Evolutionary conservation across 2,888 invertebrate species (phyloP), one percentile per base, ranked within the genome.

Genomic region (Gymnocheta viridis): DNA sequence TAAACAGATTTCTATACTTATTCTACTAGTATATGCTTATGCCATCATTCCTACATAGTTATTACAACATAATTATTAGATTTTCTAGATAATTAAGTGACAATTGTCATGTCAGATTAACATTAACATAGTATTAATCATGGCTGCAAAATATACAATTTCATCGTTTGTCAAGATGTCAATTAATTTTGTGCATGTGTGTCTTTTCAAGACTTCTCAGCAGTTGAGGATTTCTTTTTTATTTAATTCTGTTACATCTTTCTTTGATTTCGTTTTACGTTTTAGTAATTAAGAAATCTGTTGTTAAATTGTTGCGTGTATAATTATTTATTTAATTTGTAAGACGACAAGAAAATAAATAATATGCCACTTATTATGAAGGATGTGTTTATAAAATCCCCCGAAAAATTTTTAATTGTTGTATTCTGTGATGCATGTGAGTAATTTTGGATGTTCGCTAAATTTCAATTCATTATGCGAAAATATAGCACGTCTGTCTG

Each of bases 101-200:
- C 87, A 87, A 87, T 86, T 86, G 86, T 82, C 85, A 85, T 85
- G 86, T 87, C 86, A 85, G 74, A 85, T 84, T 85, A 84, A 80
- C 73, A 85, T 86, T 85, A 84, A 82, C 82, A 84, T 70, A 69
- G 85, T 85, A 86, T 85, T 86, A 86, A 86, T 87, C 86, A 86
- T 85, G 47, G 29, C 67, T 56, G 51, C 17, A 41, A 51, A 69
- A 78, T 69, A 76, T 38, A 82, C 84, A 78, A 84, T 82, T 74
- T 85, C 86, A 85, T 86, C 86, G 85, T 87, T 86, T 87, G 86
- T 87, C 86, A 86, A 86, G 86, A 86, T 82, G 86, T 85, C 86
- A 87, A 86, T 86, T 86, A 86, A 84, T 84, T 85, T 73, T 62
- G 79, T 83, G 72, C 58, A 80, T 82, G 49, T 77, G 70, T 19